These are phyloP conservation scores for Myotis planiceps DNA, from an alignment of 2,797 vertebrate species.

Conservation along the genomic window DNA sequence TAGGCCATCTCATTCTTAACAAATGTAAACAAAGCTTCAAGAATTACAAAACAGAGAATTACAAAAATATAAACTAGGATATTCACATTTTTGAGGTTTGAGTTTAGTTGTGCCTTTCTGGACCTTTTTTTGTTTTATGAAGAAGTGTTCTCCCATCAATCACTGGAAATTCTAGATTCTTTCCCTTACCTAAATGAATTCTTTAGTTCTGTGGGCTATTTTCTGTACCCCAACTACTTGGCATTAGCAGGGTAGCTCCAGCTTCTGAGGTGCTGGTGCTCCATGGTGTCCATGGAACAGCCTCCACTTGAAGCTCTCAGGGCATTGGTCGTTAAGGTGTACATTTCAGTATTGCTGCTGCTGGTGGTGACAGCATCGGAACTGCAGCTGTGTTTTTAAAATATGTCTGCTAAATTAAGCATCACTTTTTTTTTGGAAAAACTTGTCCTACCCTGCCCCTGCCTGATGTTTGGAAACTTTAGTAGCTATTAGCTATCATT, in stretches of 20 bases:
- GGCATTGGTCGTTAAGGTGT: background rate
- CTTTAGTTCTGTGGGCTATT: background rate
- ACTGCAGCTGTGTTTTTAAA: background rate
- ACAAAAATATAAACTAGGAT: background rate
- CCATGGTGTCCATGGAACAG: rapidly evolving
- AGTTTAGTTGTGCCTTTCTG: background rate
- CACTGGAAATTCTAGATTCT: background rate
- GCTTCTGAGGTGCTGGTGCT: background rate
- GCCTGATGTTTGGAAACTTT: background rate
- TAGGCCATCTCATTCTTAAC: background rate
- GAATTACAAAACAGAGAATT: background rate
- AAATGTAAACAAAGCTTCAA: background rate
- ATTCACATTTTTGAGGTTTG: background rate
- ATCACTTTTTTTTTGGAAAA: background rate
- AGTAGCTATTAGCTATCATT: background rate
- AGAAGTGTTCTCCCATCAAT: background rate
- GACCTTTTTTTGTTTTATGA: background rate
- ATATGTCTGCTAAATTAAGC: background rate
- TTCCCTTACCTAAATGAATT: background rate
- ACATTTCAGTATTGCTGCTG: background rate
- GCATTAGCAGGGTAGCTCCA: background rate
- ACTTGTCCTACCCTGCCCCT: background rate
- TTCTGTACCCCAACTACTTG: background rate
- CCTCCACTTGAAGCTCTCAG: background rate
- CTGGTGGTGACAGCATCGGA: background rate